Percentiles rank a stretch among this genome's conserved stretches.
phyloP scores from a whole-genome alignment of 2,797 vertebrate genomes.

The Denticeps clupeoides region DNA sequence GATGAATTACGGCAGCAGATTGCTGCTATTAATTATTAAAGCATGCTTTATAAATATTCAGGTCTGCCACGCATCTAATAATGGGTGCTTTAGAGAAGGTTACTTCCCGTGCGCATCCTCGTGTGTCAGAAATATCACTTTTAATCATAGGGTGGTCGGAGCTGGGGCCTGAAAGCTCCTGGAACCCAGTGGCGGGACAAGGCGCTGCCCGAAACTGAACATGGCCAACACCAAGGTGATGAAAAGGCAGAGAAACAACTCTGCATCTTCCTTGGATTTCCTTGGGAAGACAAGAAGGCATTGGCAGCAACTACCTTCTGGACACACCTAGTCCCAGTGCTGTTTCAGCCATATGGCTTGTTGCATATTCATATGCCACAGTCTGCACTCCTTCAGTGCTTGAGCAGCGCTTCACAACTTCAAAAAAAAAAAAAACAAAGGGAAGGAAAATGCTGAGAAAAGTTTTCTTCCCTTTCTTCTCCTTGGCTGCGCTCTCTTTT shows the following conservation, averaged over 20 bases:
- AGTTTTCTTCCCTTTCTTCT: conserved; percentile 31
- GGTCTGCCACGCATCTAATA: conserved; percentile 85
- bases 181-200: neutral
- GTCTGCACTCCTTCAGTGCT: conserved; percentile 39
- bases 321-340: conserved; percentile 70
- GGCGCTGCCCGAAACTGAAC: conserved; percentile 22
- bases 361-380: conserved; percentile 67
- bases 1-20: conserved; percentile 92
- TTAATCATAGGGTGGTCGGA: conserved; percentile 65
- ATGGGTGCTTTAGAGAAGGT: conserved; percentile 77
- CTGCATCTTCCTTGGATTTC: too few species aligned
- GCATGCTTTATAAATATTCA: conserved; percentile 99
- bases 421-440: conserved; percentile 33
- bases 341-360: conserved; percentile 62
- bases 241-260: too few species aligned
- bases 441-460: conserved; percentile 35
- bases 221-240: conserved; percentile 42
- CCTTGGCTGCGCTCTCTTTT: conserved; percentile 15
- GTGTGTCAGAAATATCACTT: conserved; percentile 77
- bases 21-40: conserved; percentile 99
- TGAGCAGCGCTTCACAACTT: conserved; percentile 55
- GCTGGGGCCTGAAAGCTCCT: conserved; percentile 39
- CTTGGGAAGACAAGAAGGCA: conserved; percentile 49
- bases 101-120: conserved; percentile 73
- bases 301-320: conserved; percentile 65